Conservation (phyloP, 2,888 invertebrate genomes). For the Zaprionus bogoriensis region DNA sequence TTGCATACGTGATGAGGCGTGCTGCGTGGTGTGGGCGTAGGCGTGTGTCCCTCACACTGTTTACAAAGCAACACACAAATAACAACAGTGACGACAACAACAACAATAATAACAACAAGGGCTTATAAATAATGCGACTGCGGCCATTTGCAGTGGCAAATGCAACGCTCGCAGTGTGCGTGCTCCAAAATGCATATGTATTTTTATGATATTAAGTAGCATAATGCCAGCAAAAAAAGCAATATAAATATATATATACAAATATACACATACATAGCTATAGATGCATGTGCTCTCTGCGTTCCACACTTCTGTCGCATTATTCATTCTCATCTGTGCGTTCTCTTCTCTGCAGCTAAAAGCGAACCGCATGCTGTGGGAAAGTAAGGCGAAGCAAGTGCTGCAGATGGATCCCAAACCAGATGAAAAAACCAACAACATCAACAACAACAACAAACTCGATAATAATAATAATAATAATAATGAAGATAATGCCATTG, state of each 20-base stretch:
- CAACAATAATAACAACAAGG: conserved; percentile 8
- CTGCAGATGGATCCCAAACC: conserved; percentile 77
- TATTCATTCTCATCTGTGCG: background rate
- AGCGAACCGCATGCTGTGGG: conserved; percentile 83
- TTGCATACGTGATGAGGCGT: conserved; percentile 30
- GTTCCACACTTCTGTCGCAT: background rate
- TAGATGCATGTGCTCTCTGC: background rate
- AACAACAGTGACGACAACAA: conserved; percentile 1
- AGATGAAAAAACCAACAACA: conserved; percentile 70
- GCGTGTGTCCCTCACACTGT: conserved; percentile 3
- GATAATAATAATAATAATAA: conserved; percentile 45
- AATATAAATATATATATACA: too few species aligned
- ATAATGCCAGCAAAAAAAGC: conserved; percentile 2
- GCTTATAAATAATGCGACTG: conserved; percentile 41
- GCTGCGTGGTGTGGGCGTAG: background rate
- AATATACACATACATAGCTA: background rate
- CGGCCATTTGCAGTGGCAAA: conserved; percentile 15
- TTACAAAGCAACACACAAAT: background rate
- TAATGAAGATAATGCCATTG: conserved; percentile 35
- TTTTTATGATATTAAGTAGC: conserved; percentile 16
- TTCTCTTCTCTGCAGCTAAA: conserved; percentile 75
- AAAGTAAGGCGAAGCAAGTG: conserved; percentile 83
- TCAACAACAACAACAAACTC: conserved; percentile 43
- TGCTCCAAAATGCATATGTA: background rate
- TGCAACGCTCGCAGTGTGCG: conserved; percentile 15